A percentile compares a stretch with the other conserved stretches of the same genome.
Evolutionary conservation across 1,140 invertebrate species (phyloP).

Genomic region (Lysiphlebus fabarum): DNA sequence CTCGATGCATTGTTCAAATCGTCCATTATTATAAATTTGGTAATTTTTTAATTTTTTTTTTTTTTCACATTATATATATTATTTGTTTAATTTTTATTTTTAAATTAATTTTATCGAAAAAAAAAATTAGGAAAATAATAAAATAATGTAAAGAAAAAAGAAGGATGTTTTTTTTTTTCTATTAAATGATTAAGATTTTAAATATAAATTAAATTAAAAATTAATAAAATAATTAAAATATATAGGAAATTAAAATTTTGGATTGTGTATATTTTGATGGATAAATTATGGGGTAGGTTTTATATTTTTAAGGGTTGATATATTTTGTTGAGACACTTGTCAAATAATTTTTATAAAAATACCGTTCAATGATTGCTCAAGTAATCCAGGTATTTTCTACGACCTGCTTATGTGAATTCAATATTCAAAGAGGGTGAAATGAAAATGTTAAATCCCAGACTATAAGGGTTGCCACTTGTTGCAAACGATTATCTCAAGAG

Average conservation of each 20-base stretch:
- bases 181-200: not conserved
- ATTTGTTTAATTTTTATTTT: not conserved
- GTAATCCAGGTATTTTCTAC: not conserved
- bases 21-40: conserved; percentile 6
- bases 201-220: not conserved
- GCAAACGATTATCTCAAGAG: conserved; percentile 22
- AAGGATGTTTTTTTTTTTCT: not conserved
- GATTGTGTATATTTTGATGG: not conserved
- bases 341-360: conserved; percentile 1
- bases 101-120: not conserved
- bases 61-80: not conserved
- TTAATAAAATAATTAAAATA: not conserved
- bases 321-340: not conserved
- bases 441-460: not conserved
- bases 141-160: not conserved
- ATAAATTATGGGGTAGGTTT: not conserved
- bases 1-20: conserved; percentile 25
- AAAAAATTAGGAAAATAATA: too few relatives aligned
- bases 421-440: not conserved
- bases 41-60: not conserved
- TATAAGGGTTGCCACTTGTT: conserved; percentile 20
- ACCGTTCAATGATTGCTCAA: not conserved
- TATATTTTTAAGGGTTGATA: not conserved
- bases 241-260: not conserved
- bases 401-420: too few relatives aligned